phyloP scores from a whole-genome alignment of 2,113 vertebrate species.

The Fregata magnificens region DNA sequence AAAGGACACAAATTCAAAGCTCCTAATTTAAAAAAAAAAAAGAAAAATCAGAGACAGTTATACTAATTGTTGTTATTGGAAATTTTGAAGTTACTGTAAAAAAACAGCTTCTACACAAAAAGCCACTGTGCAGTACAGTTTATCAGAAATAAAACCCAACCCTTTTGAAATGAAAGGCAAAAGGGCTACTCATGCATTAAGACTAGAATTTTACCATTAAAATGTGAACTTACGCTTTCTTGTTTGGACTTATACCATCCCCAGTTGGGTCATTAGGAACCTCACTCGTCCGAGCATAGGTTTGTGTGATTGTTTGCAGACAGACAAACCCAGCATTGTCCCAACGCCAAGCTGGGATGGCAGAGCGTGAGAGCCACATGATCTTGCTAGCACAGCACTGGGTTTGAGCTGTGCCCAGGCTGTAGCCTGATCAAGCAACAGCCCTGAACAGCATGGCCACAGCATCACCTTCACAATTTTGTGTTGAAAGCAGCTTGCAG shows the following conservation, averaged over 20 bases:
- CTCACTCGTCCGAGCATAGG: neutral
- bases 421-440: neutral
- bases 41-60: neutral
- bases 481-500: neutral
- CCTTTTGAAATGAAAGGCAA: neutral
- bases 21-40: neutral
- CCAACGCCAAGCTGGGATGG: neutral
- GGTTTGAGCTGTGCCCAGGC: neutral
- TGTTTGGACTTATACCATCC: neutral
- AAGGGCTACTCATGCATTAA: too few relatives aligned
- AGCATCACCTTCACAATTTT: neutral
- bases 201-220: neutral
- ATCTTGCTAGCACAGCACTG: neutral
- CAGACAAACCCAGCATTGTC: neutral
- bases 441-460: neutral
- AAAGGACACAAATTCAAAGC: neutral
- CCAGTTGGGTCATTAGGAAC: neutral
- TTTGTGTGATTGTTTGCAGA: neutral
- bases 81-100: neutral
- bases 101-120: neutral
- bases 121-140: neutral
- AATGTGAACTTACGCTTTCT: neutral
- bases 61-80: neutral
- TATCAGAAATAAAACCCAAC: neutral
- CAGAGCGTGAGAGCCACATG: neutral